Evolutionary conservation across 2,888 invertebrate genomes (phyloP), one percentile per base, ranked within the genome.

Genomic region (Chrysotoxum bicinctum): DNA sequence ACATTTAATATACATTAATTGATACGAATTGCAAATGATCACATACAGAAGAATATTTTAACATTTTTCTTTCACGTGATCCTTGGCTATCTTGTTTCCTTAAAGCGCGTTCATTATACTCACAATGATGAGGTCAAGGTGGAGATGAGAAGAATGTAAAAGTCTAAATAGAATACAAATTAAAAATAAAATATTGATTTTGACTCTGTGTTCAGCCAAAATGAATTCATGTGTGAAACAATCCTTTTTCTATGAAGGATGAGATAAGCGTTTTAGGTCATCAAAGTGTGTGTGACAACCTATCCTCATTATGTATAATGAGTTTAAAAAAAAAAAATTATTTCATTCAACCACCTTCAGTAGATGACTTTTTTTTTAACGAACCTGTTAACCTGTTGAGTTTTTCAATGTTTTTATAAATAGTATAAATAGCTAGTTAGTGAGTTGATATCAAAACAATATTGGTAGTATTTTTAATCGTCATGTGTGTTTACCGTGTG

Each of bases 181-280:
- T 83, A 83, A 83, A 83, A 83, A 83, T 83, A 83, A 82, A 56
- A 43, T 84, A 84, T 84, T 84, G 84, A 84, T 84, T 84, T 68
- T 84, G 52, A 66, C 50, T 52, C 72, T 72, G 72, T 82, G 82
- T 66, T 19, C 60, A 80, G 84, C 70, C 72, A 76, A 79, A 79
- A 76, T 66, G 58, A 76, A 84, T 10, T 48, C 75, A 84, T 72
- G 84, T 72, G 84, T 80, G 23, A 84, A 84, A 74, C 56, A 62
- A 30, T 83, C 62, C 66, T 77, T 74, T 58, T 64, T 69, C 16
- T 12, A 26, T 40, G 16, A 16, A 32, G 16, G 58, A 43, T 50
- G 66, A 58, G 75, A 45, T 69, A 70, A 66, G 62, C 70, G 45
- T 75, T 80, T 80, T 76, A 80, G 84, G 68, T 80, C 84, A 84